phyloP scores from a whole-genome alignment of 2,888 invertebrate genomes.

The Morpho deidamia region DNA sequence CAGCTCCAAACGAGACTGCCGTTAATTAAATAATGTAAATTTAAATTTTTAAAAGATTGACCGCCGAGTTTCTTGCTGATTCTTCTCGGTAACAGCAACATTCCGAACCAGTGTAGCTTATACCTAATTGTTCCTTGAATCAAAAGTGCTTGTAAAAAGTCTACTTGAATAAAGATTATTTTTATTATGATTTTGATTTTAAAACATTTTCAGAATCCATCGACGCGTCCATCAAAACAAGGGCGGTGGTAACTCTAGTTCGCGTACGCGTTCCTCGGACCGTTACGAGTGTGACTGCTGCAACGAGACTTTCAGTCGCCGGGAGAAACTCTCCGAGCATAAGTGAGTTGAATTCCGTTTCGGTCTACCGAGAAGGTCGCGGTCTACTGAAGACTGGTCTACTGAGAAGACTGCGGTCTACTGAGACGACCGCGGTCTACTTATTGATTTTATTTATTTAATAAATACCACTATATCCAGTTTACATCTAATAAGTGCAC shows the following conservation, averaged over 20 bases:
- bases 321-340: constrained; percentile 66
- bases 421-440: background rate
- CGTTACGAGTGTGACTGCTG: constrained; percentile 72
- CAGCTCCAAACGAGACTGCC: too few relatives aligned
- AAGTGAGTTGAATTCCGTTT: constrained; percentile 34
- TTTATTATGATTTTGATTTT: background rate
- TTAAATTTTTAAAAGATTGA: too few relatives aligned
- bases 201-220: constrained; percentile 52
- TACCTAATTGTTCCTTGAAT: too few relatives aligned
- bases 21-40: too few relatives aligned
- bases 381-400: background rate
- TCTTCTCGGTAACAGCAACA: too few relatives aligned
- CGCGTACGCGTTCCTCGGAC: constrained; percentile 51
- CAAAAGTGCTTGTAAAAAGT: background rate
- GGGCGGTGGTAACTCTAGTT: constrained; percentile 44
- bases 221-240: constrained; percentile 58
- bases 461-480: too few relatives aligned
- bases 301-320: constrained; percentile 56
- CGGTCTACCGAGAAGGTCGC: background rate
- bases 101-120: too few relatives aligned
- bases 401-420: background rate
- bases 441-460: too few relatives aligned
- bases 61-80: too few relatives aligned
- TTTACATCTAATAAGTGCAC: too few relatives aligned
- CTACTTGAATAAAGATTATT: too few relatives aligned